Base-by-base conservation (phyloP, 2,113 vertebrate species). In the Rhea pennata region DNA sequence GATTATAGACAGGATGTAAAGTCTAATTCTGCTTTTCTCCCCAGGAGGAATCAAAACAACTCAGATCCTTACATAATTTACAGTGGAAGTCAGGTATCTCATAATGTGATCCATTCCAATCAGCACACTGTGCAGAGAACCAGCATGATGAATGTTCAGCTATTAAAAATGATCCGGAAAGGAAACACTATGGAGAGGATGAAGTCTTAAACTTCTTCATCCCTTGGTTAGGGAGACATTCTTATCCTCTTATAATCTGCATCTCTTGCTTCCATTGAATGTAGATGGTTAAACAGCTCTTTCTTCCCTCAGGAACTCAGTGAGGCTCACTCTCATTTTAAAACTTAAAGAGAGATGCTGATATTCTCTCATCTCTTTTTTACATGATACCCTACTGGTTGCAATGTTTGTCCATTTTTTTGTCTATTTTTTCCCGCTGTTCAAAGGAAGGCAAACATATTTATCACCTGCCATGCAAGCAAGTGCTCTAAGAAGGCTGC, bases 171-270 rank as follows among this genome's bases (percentile, higher is more conserved):
- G 33, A 85, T 4, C 9, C 21, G 46, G 21, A 29, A 94, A 75
- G 23, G 27, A 78, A 89, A 76, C 5, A n/a, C 44, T 71, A 83
- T 54, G 4, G 17, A 78, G 7, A 62, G 79, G 48, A 84, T 48
- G 44, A 93, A 88, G 36, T 42, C 4, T 27, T 66, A 84, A 92
- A 71, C 6, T 80, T 17, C 29, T 46, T 11, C 82, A 10, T 65
- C 76, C 21, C 19, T 61, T 12, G 2, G 1, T 0, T 51, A 31
- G 8, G 16, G 15, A 87, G 14, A 61, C n/a, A 80, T 6, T 54
- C 40, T 71, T 3, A 40, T 46, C 4, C 31, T 78, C 8, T 42
- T 46, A 13, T 42, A 76, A 70, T 39, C 26, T 31, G 10, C 33
- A 48, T 22, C 17, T 58, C 26, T 66, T 75, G 33, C 53, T 23